Base-by-base conservation (phyloP, 2,113 vertebrate genomes). In the Gnathonemus longibarbis region DNA sequence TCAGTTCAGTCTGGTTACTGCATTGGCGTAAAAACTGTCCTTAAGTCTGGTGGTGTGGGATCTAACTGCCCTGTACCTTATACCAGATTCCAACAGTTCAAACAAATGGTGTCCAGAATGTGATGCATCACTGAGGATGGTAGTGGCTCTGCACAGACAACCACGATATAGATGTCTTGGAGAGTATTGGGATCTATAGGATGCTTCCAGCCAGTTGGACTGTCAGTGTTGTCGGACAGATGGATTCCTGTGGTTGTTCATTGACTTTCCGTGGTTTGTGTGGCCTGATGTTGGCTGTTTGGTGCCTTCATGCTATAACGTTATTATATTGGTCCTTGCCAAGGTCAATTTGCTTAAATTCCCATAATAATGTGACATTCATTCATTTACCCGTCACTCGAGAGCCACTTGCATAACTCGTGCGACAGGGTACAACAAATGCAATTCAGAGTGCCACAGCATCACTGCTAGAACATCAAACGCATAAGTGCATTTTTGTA, bases 341-440 rank as follows among this genome's bases (percentile, higher is more conserved):
- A 84, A 84, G 39, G 83, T 84, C 83, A 84, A 10, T 84, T 84
- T 84, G 35, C 83, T 84, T 84, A 84, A 84, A 45, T 39, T 46
- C 39, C 45, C 39, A 7, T 45, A 45, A 4, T 46, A 11, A 24
- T 42, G 45, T 84, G 45, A 9, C 45, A 84, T 27, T 48, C 45
- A 46, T 48, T 84, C 83, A 84, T 84, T 48, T 84, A 84, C 83
- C 83, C 17, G 3, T 48, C 83, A 84, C 8, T 84, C 35, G 9
- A 48, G 83, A 42, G 74, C 2, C 74, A 42, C 74, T 80, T 42
- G 35, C 35, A 17, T 80, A 80, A 80, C 62, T 70, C 62, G 10
- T 70, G 62, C 15, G 74, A 80, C 74, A 39, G 74, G 35, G 15
- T 31, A 24, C 39, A 83, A 45, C 35, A 83, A 83, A 83, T 45